A percentile compares a stretch with the other conserved stretches of the same genome.
Evolutionary conservation across 2,113 vertebrate genomes (phyloP).

Genomic region (Chaetodon auriga): DNA sequence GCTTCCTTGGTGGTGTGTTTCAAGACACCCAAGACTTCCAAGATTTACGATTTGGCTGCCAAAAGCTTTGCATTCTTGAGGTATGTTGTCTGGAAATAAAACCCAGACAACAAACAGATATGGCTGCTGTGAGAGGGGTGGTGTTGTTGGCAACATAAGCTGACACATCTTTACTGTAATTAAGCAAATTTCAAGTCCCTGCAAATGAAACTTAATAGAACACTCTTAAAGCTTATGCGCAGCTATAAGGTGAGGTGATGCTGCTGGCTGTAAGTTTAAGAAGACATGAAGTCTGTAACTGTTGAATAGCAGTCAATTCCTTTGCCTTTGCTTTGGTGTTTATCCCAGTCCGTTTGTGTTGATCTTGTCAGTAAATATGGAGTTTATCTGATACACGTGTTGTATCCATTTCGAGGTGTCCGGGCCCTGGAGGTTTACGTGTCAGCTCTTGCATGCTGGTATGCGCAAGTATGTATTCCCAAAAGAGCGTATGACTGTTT

Average conservation of each 20-base stretch:
- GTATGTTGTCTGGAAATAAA: neutral
- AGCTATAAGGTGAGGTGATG: neutral
- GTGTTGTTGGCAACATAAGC: neutral
- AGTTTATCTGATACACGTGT: constrained; percentile 35
- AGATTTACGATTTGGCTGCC: constrained; percentile 1
- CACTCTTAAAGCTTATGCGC: neutral
- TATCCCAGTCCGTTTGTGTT: neutral
- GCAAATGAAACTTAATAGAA: neutral
- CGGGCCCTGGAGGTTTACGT: constrained; percentile 36
- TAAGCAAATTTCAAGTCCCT: neutral
- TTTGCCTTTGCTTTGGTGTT: constrained; percentile 2
- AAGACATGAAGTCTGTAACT: neutral
- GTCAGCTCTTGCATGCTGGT: constrained; percentile 57
- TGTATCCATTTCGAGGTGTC: constrained; percentile 58
- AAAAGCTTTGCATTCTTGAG: neutral
- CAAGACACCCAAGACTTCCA: neutral
- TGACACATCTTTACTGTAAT: neutral
- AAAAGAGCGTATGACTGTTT: constrained; percentile 49
- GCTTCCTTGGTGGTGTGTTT: neutral
- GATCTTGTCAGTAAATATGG: constrained; percentile 31
- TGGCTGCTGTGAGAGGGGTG: neutral
- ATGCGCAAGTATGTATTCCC: constrained; percentile 34
- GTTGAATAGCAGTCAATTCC: neutral
- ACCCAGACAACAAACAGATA: neutral
- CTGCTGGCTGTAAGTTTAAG: neutral